phyloP scores from a whole-genome alignment of 2,797 vertebrate species.

The Chiloscyllium punctatum region DNA sequence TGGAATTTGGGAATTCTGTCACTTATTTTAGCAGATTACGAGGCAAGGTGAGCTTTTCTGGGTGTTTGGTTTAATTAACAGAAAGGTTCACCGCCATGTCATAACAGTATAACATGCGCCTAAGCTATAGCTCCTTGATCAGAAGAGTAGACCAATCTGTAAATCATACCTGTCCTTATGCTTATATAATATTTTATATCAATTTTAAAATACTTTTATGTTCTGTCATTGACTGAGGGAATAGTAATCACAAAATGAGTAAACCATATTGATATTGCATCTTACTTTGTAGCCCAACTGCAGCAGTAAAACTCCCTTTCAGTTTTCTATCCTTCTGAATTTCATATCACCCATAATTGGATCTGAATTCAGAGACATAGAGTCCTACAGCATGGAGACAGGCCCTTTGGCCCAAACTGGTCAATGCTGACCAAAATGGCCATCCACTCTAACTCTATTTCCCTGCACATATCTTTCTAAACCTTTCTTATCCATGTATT shows the following conservation, averaged over 20 bases:
- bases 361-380: too few species aligned
- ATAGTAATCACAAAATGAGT: background rate
- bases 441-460: too few species aligned
- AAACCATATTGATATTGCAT: background rate
- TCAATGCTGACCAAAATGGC: too few species aligned
- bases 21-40: too few species aligned
- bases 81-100: too few species aligned
- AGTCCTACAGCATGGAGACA: too few species aligned
- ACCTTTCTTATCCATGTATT: too few species aligned
- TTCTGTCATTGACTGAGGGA: background rate
- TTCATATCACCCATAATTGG: background rate
- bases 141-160: background rate
- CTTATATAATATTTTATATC: background rate
- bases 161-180: background rate
- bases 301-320: background rate
- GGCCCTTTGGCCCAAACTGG: too few species aligned
- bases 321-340: background rate
- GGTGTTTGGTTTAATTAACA: too few species aligned
- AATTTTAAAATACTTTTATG: background rate
- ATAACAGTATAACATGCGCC: background rate
- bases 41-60: too few species aligned
- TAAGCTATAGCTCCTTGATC: background rate
- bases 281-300: background rate
- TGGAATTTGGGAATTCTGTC: too few species aligned
- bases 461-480: too few species aligned